Base-by-base conservation (phyloP, 2,888 invertebrate genomes). In the Drosophila setosimentum region DNA sequence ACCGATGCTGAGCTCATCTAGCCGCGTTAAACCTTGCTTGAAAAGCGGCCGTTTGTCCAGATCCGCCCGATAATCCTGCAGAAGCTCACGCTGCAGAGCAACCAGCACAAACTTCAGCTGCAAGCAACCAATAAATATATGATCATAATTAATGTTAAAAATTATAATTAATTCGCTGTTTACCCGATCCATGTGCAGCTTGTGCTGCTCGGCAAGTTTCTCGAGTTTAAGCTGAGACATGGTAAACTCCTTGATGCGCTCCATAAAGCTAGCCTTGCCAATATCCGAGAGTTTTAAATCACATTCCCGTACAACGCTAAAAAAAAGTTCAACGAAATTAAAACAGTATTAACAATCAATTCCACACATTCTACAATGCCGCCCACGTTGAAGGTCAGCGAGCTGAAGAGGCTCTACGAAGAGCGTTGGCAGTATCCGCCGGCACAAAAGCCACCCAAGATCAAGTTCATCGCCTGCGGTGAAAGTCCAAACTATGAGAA, bases 61-160 rank as follows among this genome's bases (percentile, higher is more conserved):
- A 80, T 95, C 96, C 16, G 94, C 94, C 70, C 98, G 95, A 76
- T 97, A 95, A 92, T 98, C 98, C 90, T 96, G 96, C 74, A 96
- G 88, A 1, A 92, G 79, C 67, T 93, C 89, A 1, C 93, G 90
- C 70, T 93, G 91, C 35, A 98, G 94, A 0, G 96, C 96, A 72
- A 96, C 96, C n/a, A 96, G 92, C 32, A 93, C 88, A 21, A 91
- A 86, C 64, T 91, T 86, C 7, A 93, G 71, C 93, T 93, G 45
- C 16, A 82, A 85, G 0, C 8, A 58, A 2, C 29, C 21, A 29
- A 2, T 6, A 3, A 30, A 29, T 6, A 16, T 16, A 4, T 16
- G 8, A 42, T 42, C 66, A n/a, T 24, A 33, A 18, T 35, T 0
- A 0, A 18, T 21, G 1, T 10, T 21, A 0, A 29, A 8, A 45